Conservation (phyloP, 2,888 invertebrate species). For the Erynnis tages region DNA sequence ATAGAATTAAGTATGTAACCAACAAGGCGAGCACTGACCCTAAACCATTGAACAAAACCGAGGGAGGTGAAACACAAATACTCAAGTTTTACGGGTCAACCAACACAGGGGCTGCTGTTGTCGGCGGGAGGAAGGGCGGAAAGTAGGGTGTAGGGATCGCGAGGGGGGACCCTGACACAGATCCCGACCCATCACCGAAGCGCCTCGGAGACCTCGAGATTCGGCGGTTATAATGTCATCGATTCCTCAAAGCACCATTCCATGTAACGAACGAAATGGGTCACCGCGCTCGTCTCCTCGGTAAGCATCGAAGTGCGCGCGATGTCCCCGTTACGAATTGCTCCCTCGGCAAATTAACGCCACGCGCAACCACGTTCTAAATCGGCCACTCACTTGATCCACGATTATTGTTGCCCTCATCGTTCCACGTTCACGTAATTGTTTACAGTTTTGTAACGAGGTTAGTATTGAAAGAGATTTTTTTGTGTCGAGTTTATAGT, state of each 20-base stretch:
- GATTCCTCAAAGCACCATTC: constrained; percentile 68
- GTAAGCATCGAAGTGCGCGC: constrained; percentile 56
- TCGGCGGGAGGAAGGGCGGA: constrained; percentile 48
- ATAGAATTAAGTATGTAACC: constrained; percentile 28
- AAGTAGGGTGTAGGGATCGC: constrained; percentile 62
- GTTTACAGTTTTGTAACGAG: constrained; percentile 15
- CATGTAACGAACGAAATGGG: constrained; percentile 73
- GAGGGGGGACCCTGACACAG: constrained; percentile 79
- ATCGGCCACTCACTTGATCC: constrained; percentile 41
- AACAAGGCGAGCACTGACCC: constrained; percentile 46
- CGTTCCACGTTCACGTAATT: constrained; percentile 23
- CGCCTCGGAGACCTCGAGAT: constrained; percentile 69
- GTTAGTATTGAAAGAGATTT: constrained; percentile 2
- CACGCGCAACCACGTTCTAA: constrained; percentile 47
- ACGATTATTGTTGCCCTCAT: constrained; percentile 31
- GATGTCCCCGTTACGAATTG: constrained; percentile 71
- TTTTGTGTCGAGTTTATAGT: constrained; percentile 14
- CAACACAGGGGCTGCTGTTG: constrained; percentile 51
- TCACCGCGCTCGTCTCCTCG: constrained; percentile 62
- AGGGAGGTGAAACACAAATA: constrained; percentile 65
- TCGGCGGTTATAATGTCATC: constrained; percentile 71
- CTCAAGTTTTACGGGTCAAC: constrained; percentile 73
- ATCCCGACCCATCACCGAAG: constrained; percentile 73
- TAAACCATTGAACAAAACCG: constrained; percentile 59
- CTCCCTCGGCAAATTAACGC: constrained; percentile 69